Base-by-base conservation (phyloP, 2,113 vertebrate genomes). In the Talpa occidentalis region DNA sequence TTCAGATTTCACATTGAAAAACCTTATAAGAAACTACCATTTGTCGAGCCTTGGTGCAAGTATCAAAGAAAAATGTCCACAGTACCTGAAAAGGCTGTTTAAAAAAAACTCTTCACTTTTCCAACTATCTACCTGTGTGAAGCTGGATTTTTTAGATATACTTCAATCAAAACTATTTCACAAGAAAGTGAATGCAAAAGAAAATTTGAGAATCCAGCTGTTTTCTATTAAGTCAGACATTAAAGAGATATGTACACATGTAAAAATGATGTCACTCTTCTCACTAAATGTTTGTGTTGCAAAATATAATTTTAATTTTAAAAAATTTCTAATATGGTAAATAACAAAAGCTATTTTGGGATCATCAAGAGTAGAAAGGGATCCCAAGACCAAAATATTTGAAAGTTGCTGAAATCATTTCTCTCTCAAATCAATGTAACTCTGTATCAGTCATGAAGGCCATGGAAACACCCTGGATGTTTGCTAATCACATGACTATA, bases 61-160 rank as follows among this genome's bases (percentile, higher is more conserved):
- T 93, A 95, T 78, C 97, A 94, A 94, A 95, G 89, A 84, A 86
- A 95, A 90, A 87, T 76, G 80, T 47, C 40, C 62, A 76, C 67
- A 60, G 73, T 72, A 82, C 84, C 54, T 90, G 80, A 66, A 93
- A 95, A 93, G 67, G 15, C 88, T 92, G 15, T 82, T 88, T 56
- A 22, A 56, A 88, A 92, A 90, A 95, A 77, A 84, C 44, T 76
- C 40, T 67, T 90, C 30, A 32, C 56, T 84, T 95, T 76, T 81
- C 42, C 47, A 95, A 76, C 59, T 62, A 70, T 26, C 52, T 89
- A 42, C 87, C 84, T 88, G 28, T 66, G 15, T 85, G 78, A 94
- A 95, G 67, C 40, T 81, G 37, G 64, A 60, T 93, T 95, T 82
- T 95, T 81, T 88, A 84, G 72, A 85, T 60, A 59, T 52, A 81